Evolutionary conservation across 1,140 invertebrate species (phyloP).

Genomic region (Aphaenogaster rudis): DNA sequence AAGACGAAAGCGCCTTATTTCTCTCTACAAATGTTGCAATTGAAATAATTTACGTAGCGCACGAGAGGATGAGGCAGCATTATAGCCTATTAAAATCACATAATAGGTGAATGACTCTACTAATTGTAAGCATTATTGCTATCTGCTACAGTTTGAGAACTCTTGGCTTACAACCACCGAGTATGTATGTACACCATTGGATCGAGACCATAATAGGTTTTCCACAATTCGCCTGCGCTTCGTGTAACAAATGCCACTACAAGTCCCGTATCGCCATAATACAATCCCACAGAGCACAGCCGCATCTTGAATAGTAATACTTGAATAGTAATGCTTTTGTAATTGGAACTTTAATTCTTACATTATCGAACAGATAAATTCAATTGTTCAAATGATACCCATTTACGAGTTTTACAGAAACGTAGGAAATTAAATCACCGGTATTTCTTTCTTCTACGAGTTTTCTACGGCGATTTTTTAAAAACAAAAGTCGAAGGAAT

Average conservation of each 20-base stretch:
- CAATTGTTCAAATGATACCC: neutral
- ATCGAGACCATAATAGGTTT: constrained; percentile 56
- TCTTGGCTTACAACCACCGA: constrained; percentile 19
- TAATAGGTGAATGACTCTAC: constrained; percentile 31
- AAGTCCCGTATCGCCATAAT: constrained; percentile 24
- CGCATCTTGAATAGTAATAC: constrained; percentile 58
- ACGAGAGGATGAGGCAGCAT: neutral
- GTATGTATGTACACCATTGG: constrained; percentile 21
- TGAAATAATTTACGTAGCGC: neutral
- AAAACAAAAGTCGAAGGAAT: neutral
- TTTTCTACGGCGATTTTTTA: neutral
- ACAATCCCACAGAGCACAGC: constrained; percentile 9
- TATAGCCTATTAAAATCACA: constrained; percentile 47
- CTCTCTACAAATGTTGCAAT: neutral
- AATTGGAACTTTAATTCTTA: constrained; percentile 51
- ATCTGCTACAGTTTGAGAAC: constrained; percentile 40
- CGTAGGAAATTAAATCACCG: neutral
- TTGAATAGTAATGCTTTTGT: constrained; percentile 65
- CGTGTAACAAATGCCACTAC: constrained; percentile 50
- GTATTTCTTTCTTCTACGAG: neutral
- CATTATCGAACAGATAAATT: constrained; percentile 1
- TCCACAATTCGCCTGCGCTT: constrained; percentile 53
- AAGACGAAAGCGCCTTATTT: neutral
- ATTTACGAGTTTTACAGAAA: neutral
- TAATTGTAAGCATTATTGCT: constrained; percentile 41